Conservation (phyloP, 1,140 invertebrate species). For the Mesaphorura yosii region DNA sequence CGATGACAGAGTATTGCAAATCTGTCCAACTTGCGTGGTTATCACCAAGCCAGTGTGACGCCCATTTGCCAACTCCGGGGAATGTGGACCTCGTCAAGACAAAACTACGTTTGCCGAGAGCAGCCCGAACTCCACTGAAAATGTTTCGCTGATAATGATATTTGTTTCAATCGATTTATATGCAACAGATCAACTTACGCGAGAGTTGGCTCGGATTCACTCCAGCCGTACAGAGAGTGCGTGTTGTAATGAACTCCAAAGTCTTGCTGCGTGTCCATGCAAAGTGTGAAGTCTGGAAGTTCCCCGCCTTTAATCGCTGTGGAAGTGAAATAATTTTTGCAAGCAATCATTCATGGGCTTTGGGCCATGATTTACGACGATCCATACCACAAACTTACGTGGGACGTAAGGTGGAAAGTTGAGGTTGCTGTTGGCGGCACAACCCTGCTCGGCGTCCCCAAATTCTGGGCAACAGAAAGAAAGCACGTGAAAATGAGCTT, state of each 20-base stretch:
- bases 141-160: background rate
- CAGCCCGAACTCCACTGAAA: constrained; percentile 5
- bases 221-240: constrained; percentile 38
- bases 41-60: constrained; percentile 42
- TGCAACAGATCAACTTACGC: constrained; percentile 30
- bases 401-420: constrained; percentile 21
- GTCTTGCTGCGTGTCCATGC: constrained; percentile 31
- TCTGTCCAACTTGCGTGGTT: constrained; percentile 41
- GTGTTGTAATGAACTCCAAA: constrained; percentile 36
- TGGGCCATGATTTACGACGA: background rate
- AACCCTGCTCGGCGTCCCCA: constrained; percentile 33
- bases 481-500: too few species aligned
- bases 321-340: background rate
- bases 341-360: background rate
- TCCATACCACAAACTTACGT: background rate
- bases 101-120: constrained; percentile 31
- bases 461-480: too few species aligned
- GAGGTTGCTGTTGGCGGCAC: constrained; percentile 27
- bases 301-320: background rate
- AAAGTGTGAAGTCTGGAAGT: constrained; percentile 10
- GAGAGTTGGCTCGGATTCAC: constrained; percentile 41
- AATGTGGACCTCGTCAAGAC: constrained; percentile 44
- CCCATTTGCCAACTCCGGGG: constrained; percentile 42
- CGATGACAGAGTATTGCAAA: constrained; percentile 40
- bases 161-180: background rate